phyloP scores from a whole-genome alignment of 2,888 invertebrate species.

The Acrobasis repandana region DNA sequence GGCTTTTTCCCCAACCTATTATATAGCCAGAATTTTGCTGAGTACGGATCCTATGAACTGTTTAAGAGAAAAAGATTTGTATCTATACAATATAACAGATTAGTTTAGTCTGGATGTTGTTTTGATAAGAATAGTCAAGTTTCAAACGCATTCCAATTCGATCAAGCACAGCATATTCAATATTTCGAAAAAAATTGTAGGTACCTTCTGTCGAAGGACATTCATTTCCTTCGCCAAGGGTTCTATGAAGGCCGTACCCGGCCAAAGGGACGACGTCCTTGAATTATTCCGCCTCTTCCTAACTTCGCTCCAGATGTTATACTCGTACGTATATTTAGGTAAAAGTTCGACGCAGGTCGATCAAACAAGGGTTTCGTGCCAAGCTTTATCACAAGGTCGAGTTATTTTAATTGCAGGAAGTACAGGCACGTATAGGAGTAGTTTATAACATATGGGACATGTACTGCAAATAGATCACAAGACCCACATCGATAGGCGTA shows the following conservation, averaged over 20 bases:
- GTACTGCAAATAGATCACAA: too few relatives aligned
- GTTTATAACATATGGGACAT: too few relatives aligned
- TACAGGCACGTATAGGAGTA: too few relatives aligned
- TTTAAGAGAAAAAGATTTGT: too few relatives aligned
- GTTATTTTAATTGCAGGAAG: constrained; percentile 7
- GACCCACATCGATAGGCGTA: too few relatives aligned
- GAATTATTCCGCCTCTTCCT: constrained; percentile 43
- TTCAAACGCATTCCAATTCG: background rate
- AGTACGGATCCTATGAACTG: too few relatives aligned
- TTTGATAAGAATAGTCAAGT: too few relatives aligned
- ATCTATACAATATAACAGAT: too few relatives aligned
- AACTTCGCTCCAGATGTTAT: constrained; percentile 35
- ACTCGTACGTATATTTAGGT: constrained; percentile 42
- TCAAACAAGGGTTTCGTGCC: constrained; percentile 10
- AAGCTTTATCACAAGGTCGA: constrained; percentile 24
- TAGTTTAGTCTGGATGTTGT: too few relatives aligned
- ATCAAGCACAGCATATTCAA: background rate
- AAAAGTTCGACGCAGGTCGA: constrained; percentile 8
- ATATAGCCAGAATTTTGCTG: too few relatives aligned
- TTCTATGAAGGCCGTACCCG: constrained; percentile 62
- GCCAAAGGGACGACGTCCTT: constrained; percentile 55
- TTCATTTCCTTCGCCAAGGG: constrained; percentile 46
- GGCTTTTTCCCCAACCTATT: too few relatives aligned
- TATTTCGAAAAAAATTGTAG: background rate
- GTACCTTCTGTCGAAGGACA: constrained; percentile 49